Conservation (phyloP, 2,113 vertebrate species). For the Carassius carassius region DNA sequence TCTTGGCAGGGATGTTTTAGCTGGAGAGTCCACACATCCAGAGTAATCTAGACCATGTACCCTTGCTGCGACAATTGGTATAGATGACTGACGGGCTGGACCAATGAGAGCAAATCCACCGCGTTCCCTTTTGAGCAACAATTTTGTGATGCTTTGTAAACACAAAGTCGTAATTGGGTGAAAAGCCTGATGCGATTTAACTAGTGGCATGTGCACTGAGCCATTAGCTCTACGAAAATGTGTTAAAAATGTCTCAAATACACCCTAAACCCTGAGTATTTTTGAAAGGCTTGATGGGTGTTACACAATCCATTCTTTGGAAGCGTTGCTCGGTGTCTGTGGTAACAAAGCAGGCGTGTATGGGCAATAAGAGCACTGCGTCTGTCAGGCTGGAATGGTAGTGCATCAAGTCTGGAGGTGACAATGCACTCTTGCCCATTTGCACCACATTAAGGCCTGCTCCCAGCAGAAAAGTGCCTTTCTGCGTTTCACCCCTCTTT, state of each 20-base stretch:
- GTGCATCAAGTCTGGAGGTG: conserved; percentile 53
- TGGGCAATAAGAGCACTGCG: conserved; percentile 14
- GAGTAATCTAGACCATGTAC: not conserved
- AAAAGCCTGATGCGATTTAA: not conserved
- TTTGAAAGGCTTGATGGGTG: conserved; percentile 38
- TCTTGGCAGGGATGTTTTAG: conserved; percentile 30
- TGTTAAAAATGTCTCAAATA: not conserved
- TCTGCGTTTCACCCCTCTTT: conserved; percentile 55
- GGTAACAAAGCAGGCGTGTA: conserved; percentile 34
- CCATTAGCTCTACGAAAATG: not conserved
- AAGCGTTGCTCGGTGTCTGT: conserved; percentile 23
- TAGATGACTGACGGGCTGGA: conserved; percentile 11
- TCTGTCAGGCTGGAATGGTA: conserved; percentile 33
- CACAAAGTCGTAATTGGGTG: conserved; percentile 8
- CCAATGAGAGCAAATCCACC: conserved; percentile 5
- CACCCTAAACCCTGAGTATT: conserved; percentile 20
- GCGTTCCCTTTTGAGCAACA: not conserved
- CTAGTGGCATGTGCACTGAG: not conserved
- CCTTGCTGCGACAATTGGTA: conserved; percentile 30
- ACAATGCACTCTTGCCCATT: conserved; percentile 51
- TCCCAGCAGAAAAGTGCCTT: conserved; percentile 51
- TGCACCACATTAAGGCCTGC: conserved; percentile 48
- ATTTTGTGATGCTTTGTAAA: conserved; percentile 1
- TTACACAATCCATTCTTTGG: conserved; percentile 41
- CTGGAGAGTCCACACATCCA: conserved; percentile 12